These are phyloP conservation scores for Hippopotamus amphibius DNA, from an alignment of 2,113 vertebrate species.

Conservation along the genomic window DNA sequence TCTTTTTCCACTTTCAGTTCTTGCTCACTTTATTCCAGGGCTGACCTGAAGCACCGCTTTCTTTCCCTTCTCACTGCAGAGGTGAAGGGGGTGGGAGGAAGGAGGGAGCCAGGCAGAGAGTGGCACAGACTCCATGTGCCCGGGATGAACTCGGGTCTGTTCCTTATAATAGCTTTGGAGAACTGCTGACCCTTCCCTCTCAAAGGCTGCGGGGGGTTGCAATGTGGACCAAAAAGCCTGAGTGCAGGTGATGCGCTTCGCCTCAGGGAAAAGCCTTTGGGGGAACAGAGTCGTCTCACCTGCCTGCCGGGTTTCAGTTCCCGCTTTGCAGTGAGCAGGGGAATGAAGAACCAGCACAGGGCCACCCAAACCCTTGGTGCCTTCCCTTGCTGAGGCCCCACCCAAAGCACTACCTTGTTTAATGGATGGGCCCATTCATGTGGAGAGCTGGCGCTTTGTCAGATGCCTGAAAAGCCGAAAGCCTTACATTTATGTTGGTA, in stretches of 20 bases:
- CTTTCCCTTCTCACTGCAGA: not conserved
- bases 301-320: not conserved
- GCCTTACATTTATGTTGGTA: not conserved
- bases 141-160: not conserved
- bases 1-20: not conserved
- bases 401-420: not conserved
- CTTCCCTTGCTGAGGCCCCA: not conserved
- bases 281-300: not conserved
- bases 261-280: not conserved
- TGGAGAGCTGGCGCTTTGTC: not conserved
- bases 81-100: not conserved
- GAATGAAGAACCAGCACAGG: not conserved
- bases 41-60: not conserved
- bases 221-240: not conserved
- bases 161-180: not conserved
- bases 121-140: not conserved
- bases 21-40: not conserved
- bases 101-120: not conserved
- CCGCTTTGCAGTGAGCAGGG: not conserved
- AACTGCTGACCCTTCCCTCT: not conserved
- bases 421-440: not conserved
- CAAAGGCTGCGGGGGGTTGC: not conserved
- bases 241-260: not conserved
- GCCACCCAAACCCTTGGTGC: not conserved
- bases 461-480: not conserved